Evolutionary conservation across 2,797 vertebrate species (phyloP).

Genomic region (Coregonus suidteri): DNA sequence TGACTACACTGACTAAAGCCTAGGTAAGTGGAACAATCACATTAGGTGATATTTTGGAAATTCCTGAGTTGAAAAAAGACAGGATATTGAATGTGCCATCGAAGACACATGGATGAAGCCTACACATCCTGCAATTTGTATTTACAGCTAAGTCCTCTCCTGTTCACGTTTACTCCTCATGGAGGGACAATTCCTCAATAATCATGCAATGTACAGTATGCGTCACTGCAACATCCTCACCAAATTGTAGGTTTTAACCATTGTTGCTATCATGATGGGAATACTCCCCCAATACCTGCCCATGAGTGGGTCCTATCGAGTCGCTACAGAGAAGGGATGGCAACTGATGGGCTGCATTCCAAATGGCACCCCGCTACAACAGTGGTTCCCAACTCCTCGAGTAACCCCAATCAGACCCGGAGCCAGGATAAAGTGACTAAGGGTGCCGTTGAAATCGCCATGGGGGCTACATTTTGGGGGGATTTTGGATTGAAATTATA

Average conservation of each 20-base stretch:
- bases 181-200: background rate
- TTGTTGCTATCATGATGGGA: background rate
- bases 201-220: background rate
- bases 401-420: no score
- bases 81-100: background rate
- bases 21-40: background rate
- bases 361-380: no score
- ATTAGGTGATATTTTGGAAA: background rate
- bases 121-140: no score
- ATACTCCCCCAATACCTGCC: no score
- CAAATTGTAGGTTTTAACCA: background rate
- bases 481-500: no score
- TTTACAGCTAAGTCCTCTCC: no score
- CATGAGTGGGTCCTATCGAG: no score
- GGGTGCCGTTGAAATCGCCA: no score
- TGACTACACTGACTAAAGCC: background rate
- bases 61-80: background rate
- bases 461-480: no score
- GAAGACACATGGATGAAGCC: background rate
- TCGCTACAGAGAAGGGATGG: background rate
- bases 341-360: background rate
- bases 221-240: background rate
- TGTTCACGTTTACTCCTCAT: background rate
- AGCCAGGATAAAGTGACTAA: no score
- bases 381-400: no score